Base-by-base conservation (phyloP, 1,140 invertebrate species). In the Zaprionus ornatus region DNA sequence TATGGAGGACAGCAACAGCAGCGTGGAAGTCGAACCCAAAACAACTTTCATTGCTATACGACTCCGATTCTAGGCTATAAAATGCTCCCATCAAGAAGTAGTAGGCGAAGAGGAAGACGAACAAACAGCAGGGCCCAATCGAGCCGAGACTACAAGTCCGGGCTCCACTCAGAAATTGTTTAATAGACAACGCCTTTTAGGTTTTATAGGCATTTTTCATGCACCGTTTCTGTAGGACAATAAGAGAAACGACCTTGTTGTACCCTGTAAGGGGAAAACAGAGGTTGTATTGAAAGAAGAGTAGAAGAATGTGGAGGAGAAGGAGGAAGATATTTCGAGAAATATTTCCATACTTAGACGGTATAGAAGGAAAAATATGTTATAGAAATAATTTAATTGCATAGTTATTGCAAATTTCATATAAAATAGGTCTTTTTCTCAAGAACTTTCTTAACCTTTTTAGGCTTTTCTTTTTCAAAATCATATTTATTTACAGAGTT, bases 101-200 rank as follows among this genome's bases (percentile, higher is more conserved):
- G 29, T 32, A 32, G 29, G 10, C 29, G 7, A 17, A 29, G 2
- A 29, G 10, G 0, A 29, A 29, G 6, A 17, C 23, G 23, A 55
- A 23, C 64, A n/a, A 52, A n/a, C 60, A 27, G 2, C 21, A 45
- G 64, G 52, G 50, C 74, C 59, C 68, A 87, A 69, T 64, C 59
- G 27, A 17, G 40, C n/a, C 15, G 40, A 17, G 40, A 45, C n/a
- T 45, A 45, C n/a, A 17, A 17, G 40, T 17, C n/a, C 40, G 40
- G 40, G 40, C 40, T 45, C n/a, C 40, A 17, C 63, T 77, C 57
- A 21, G 45, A 77, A 79, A 80, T 77, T 80, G 74, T 77, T 80
- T 77, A 80, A 80, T 85, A 75, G 83, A 71, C 62, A 79, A 87
- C 80, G 77, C 77, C 77, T 79, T 77, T 83, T 73, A 79, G 77